Conservation (phyloP, 1,140 invertebrate species). For the Ooceraea biroi region DNA sequence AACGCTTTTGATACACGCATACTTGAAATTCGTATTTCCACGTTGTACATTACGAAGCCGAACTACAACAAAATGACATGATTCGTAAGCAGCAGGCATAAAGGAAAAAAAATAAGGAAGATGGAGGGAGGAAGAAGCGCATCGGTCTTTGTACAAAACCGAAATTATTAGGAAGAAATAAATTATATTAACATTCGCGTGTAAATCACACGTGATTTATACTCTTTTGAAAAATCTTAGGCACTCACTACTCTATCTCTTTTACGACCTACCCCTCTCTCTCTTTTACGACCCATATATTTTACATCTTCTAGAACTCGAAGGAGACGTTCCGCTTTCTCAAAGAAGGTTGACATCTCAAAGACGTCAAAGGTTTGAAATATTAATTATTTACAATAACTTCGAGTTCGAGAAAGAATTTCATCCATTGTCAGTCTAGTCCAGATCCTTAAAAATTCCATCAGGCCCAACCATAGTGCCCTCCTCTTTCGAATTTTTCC, state of each 20-base stretch:
- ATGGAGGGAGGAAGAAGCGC: too few relatives aligned
- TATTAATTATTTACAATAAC: too few relatives aligned
- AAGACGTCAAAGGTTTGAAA: too few relatives aligned
- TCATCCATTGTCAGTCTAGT: constrained; percentile 3
- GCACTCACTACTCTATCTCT: background rate
- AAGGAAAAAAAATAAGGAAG: background rate
- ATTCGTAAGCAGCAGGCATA: background rate
- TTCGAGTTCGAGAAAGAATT: too few relatives aligned
- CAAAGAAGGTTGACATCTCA: too few relatives aligned
- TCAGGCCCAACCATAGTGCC: constrained; percentile 31
- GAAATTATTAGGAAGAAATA: background rate
- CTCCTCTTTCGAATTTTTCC: constrained; percentile 69
- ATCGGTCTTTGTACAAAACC: background rate
- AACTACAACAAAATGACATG: background rate
- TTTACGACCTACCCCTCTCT: background rate
- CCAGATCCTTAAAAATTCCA: constrained; percentile 59
- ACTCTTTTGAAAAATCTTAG: background rate
- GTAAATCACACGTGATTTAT: background rate
- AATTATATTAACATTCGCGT: background rate
- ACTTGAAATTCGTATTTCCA: constrained; percentile 22
- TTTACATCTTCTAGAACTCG: background rate
- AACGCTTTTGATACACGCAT: constrained; percentile 32
- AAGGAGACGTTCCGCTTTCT: too few relatives aligned
- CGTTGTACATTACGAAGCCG: background rate
- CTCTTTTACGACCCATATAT: background rate